These are phyloP conservation scores for Leptodactylus fallax DNA, from an alignment of 2,797 vertebrate genomes.

Conservation along the genomic window DNA sequence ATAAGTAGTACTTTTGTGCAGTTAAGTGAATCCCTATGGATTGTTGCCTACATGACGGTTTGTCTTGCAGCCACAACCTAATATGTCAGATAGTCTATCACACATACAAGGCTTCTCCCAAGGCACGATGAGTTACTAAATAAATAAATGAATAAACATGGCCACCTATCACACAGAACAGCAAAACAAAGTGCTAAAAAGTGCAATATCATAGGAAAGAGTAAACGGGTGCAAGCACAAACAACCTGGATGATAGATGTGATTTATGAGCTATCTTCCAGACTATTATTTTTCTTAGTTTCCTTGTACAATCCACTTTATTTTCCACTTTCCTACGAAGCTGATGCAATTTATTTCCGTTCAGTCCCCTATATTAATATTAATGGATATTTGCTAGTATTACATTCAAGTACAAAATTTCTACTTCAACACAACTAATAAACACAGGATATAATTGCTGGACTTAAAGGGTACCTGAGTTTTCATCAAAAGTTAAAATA, in stretches of 20 bases:
- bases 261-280: neutral
- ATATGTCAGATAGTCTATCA: neutral
- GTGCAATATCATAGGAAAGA: neutral
- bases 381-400: neutral
- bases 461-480: neutral
- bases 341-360: neutral
- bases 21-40: neutral
- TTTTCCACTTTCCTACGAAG: neutral
- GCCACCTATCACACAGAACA: neutral
- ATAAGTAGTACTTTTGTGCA: neutral
- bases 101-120: neutral
- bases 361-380: neutral
- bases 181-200: neutral
- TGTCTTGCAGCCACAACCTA: neutral
- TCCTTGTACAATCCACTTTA: neutral
- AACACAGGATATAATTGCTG: neutral
- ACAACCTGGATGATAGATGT: neutral
- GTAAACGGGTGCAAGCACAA: neutral
- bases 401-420: neutral
- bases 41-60: neutral
- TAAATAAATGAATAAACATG: neutral
- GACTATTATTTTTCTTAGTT: conserved; percentile 13
- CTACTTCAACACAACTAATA: neutral
- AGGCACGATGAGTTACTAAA: neutral
- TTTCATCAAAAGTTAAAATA: no score